A percentile compares a stretch with the other conserved stretches of the same genome.
Conservation (phyloP, 1,140 invertebrate genomes). For the Brachystomella parvula region DNA sequence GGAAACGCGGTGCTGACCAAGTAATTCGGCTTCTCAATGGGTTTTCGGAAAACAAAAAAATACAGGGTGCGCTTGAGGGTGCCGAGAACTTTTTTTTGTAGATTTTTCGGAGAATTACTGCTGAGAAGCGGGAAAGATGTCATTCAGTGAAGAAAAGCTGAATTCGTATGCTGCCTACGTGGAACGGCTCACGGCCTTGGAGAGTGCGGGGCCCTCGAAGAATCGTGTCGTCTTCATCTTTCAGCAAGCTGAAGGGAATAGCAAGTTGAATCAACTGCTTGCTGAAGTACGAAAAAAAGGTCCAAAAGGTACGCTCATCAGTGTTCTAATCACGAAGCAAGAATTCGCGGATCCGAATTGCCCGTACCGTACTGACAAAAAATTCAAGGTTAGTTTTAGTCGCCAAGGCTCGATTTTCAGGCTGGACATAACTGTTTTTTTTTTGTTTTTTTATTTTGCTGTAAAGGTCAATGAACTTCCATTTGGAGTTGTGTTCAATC, state of each 20-base stretch:
- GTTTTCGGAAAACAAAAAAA: too few relatives aligned
- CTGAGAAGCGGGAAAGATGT: neutral
- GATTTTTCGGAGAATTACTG: too few relatives aligned
- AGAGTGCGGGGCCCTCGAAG: neutral
- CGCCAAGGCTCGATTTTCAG: too few relatives aligned
- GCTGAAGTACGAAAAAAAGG: neutral
- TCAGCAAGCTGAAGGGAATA: neutral
- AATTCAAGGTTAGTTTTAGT: neutral
- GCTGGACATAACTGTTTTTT: too few relatives aligned
- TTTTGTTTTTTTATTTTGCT: neutral
- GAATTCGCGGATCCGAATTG: slow-evolving; percentile 1
- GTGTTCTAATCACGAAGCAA: neutral
- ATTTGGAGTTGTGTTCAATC: neutral
- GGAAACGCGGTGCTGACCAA: too few relatives aligned
- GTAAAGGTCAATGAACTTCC: slow-evolving; percentile 1
- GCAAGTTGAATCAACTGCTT: neutral
- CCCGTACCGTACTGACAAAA: neutral
- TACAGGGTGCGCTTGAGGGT: too few relatives aligned
- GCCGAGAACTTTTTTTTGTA: too few relatives aligned
- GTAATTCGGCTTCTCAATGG: too few relatives aligned
- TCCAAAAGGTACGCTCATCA: neutral
- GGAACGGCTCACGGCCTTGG: neutral
- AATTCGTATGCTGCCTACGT: neutral
- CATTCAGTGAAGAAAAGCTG: neutral
- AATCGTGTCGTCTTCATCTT: neutral